Base-by-base conservation (phyloP, 2,113 vertebrate species). In the Paramormyrops kingsleyae region DNA sequence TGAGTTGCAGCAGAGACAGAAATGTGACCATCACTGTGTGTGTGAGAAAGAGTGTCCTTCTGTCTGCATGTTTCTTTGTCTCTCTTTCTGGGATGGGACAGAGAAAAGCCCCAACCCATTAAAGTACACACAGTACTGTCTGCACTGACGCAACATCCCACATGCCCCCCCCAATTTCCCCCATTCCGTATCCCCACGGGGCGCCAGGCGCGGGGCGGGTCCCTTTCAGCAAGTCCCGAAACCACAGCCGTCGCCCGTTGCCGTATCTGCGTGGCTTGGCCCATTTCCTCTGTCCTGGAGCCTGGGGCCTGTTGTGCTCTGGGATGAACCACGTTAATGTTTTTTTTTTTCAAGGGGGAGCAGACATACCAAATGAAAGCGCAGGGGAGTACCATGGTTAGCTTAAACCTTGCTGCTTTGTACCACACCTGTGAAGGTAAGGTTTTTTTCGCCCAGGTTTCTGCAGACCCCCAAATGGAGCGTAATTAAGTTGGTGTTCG, bases 21-120 rank as follows among this genome's bases (percentile, higher is more conserved):
- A 66, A 39, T 47, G 85, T n/a, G 91, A 89, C 90, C 89, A 59
- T 87, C 39, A 52, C 46, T 44, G 66, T 88, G 74, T 74, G 70
- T 80, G 39, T 19, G 74, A 80, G 15, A 39, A 39, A 39, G 15
- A 2, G 15, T 80, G 95, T 88, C 91, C 93, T 95, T 97, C 94
- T 97, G 94, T 97, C 95, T 96, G 95, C 95, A 90, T 83, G 59
- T 87, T 59, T 46, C 85, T 47, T 77, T 87, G 62, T 89, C 52
- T 24, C 47, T 80, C 96, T 96, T 96, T 96, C 95, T 95, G 94
- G 94, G 95, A 97, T 96, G 95, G 96, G 95, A 96, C 95, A 97
- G 95, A 42, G 94, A 97, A 96, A 96, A 46, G 47, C 27, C 31
- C 19, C 42, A 80, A 80, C 86, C 85, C 89, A 35, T 90, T 88